Evolutionary conservation across 2,888 invertebrate species (phyloP).

Genomic region (Xanthorhoe spadicearia): DNA sequence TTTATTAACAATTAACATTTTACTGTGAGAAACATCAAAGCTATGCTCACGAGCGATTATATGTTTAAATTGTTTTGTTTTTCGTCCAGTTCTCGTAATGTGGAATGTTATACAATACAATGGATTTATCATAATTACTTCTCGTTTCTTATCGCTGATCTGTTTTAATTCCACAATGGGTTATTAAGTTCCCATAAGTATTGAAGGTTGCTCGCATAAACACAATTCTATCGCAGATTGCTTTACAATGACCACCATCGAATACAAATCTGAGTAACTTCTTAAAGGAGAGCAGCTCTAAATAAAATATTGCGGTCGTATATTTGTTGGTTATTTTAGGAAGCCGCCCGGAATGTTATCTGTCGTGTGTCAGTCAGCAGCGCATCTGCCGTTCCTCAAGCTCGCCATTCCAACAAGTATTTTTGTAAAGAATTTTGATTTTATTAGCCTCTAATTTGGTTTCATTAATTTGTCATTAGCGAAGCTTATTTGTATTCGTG

Average conservation of each 20-base stretch:
- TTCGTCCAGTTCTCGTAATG: constrained; percentile 24
- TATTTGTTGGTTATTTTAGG: constrained; percentile 14
- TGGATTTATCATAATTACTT: constrained; percentile 27
- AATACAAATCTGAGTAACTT: background rate
- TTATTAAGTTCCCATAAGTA: constrained; percentile 26
- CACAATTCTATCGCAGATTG: constrained; percentile 1
- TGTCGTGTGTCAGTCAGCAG: constrained; percentile 43
- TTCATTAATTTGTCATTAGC: constrained; percentile 20
- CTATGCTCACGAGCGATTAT: constrained; percentile 6
- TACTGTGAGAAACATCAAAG: constrained; percentile 45
- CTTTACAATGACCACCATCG: background rate
- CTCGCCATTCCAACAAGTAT: constrained; percentile 4
- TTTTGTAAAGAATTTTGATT: constrained; percentile 21
- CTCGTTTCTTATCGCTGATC: constrained; percentile 31
- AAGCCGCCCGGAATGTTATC: constrained; percentile 39
- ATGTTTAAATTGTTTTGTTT: constrained; percentile 14
- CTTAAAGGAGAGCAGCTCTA: background rate
- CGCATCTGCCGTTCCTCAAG: constrained; percentile 36
- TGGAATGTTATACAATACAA: constrained; percentile 23
- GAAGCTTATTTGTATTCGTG: constrained; percentile 6
- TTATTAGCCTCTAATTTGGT: constrained; percentile 7
- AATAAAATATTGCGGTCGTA: constrained; percentile 23
- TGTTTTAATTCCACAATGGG: constrained; percentile 29
- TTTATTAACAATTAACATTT: constrained; percentile 40
- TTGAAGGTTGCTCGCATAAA: constrained; percentile 24